A percentile compares a stretch with the other conserved stretches of the same genome.
phyloP scores from a whole-genome alignment of 2,888 invertebrate genomes.

The Pseudanteris insignis region DNA sequence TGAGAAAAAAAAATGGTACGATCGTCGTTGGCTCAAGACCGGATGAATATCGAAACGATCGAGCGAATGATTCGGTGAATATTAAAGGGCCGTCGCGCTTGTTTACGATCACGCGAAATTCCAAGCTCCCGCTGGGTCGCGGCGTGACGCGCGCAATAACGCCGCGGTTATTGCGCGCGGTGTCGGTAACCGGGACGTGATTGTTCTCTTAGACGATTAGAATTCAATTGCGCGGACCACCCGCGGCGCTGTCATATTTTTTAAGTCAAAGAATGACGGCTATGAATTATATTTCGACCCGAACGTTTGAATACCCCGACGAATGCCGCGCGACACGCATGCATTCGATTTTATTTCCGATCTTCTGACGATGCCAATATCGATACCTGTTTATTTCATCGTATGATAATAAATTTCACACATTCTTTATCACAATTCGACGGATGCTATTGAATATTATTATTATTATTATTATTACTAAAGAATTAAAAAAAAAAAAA shows the following conservation, averaged over 20 bases:
- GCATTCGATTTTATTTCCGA: neutral
- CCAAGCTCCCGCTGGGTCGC: slow-evolving; percentile 16
- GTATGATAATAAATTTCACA: no score
- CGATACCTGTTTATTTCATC: no score
- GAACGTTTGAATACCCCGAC: neutral
- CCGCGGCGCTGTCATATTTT: slow-evolving; percentile 15
- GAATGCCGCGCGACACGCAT: neutral
- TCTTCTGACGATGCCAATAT: neutral
- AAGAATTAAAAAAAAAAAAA: no score
- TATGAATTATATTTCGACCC: slow-evolving; percentile 11
- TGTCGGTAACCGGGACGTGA: slow-evolving; percentile 14
- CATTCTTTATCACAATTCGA: no score
- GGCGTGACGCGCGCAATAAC: slow-evolving; percentile 18
- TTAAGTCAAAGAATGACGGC: slow-evolving; percentile 15
- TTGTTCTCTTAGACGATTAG: slow-evolving; percentile 23
- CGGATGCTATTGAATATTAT: no score
- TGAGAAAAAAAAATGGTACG: no score
- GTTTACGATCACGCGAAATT: slow-evolving; percentile 24
- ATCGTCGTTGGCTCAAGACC: neutral
- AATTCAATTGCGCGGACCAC: slow-evolving; percentile 23
- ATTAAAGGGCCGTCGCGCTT: slow-evolving; percentile 4
- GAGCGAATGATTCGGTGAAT: slow-evolving; percentile 7
- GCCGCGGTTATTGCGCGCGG: slow-evolving; percentile 8
- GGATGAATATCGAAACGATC: neutral
- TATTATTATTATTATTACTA: no score